phyloP scores from a whole-genome alignment of 30 jellyfish, hydroid and myxozoan genomes.

The Mastigias papua region DNA sequence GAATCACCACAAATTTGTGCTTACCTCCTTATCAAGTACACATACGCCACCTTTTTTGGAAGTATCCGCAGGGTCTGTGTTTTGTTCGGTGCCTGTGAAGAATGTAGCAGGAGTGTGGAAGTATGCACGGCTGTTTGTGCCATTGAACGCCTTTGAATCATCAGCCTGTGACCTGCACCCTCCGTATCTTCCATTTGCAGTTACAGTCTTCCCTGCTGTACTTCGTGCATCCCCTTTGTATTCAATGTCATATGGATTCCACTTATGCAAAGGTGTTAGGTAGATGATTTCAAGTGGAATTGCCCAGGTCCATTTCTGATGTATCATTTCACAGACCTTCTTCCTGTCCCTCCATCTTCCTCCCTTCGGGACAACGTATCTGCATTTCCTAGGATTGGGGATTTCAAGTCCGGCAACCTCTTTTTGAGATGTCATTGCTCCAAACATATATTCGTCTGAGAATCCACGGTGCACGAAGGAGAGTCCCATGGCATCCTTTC shows the following conservation, averaged over 20 bases:
- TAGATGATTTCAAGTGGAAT: conserved; percentile 93
- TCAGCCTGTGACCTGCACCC: conserved; percentile 52
- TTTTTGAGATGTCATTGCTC: conserved; percentile 90
- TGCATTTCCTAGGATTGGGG: conserved; percentile 73
- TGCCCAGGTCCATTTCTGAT: conserved; percentile 95
- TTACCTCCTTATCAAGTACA: conserved; percentile 73
- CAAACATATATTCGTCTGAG: conserved; percentile 82
- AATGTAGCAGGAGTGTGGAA: conserved; percentile 86
- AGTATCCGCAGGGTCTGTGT: conserved; percentile 85
- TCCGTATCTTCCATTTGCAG: conserved; percentile 70
- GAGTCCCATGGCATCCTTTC: conserved; percentile 95
- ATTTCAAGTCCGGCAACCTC: conserved; percentile 83
- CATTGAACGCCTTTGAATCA: conserved; percentile 60
- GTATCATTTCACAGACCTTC: conserved; percentile 63
- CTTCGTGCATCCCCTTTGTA: conserved; percentile 82
- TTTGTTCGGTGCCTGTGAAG: conserved; percentile 65
- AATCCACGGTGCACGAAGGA: conserved; percentile 73
- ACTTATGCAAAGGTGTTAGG: conserved; percentile 88
- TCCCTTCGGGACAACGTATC: conserved; percentile 27
- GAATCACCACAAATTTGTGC: too few species aligned
- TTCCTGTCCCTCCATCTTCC: conserved; percentile 46
- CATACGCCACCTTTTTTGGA: conserved; percentile 73
- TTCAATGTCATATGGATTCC: conserved; percentile 87
- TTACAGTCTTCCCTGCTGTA: conserved; percentile 57
- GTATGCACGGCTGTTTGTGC: conserved; percentile 85